Evolutionary conservation across 2,797 vertebrate genomes (phyloP), one percentile per base, ranked within the genome.

Genomic region (Onychomys arenicola): DNA sequence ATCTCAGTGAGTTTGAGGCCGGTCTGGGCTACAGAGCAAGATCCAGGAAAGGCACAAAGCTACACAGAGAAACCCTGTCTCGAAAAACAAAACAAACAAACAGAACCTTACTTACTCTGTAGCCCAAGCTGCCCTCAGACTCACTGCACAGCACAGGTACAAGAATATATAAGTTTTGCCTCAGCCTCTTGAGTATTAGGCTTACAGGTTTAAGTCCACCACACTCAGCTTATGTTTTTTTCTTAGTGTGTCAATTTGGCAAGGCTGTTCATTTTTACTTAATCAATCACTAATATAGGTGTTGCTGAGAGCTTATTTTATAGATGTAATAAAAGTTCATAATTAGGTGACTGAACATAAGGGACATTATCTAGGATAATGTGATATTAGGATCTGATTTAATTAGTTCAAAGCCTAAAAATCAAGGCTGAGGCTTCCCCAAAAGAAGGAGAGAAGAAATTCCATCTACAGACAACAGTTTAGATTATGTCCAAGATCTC

Each of bases 251-350:
- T 83, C 57, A 76, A n/a, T 29, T 76, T 95, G 75, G 43, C 37
- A 69, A 95, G 59, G 90, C 25, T 91, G 84, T 71, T 87, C 80
- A 29, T 21, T 92, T 69, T 23, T 95, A 89, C 81, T 95, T 11
- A 94, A 85, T 65, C 19, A 93, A 94, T 93, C 40, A 89, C 11
- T 76, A 95, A 86, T 52, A n/a, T 87, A 93, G 37, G 57, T 95
- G 8, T 84, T 94, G 55, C 6, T 90, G 6, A 82, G 67, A 91
- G 93, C 27, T 10, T 81, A 71, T 91, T 92, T 76, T 95, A 76
- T 25, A 95, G 49, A 82, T 80, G 3, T 76, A 96, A 96, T 93
- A 93, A 95, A 96, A 96, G 55, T 37, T 32, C 27, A 78, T 57
- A 80, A 93, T 88, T 32, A 63, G 34, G 6, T 90, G 40, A 94